phyloP scores from a whole-genome alignment of 2,113 vertebrate genomes.

The Aegotheles bennettii region DNA sequence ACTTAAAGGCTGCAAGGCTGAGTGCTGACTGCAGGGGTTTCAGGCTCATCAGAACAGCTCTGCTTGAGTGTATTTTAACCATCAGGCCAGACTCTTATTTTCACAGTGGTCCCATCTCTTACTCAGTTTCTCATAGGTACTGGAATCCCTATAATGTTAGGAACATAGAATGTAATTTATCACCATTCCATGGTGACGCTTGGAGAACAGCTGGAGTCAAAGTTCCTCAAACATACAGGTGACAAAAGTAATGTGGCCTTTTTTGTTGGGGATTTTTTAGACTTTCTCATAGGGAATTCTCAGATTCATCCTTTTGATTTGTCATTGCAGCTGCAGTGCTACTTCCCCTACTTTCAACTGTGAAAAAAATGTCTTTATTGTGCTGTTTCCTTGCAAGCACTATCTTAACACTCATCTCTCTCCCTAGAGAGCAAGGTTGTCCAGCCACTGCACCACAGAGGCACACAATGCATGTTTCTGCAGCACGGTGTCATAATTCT shows the following conservation, averaged over 20 bases:
- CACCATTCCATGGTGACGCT: not conserved
- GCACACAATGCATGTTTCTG: accelerated
- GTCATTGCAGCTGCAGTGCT: not conserved
- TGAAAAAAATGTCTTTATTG: not conserved
- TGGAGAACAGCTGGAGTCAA: not conserved
- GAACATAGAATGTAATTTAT: not conserved
- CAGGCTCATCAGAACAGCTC: not conserved
- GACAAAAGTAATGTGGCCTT: not conserved
- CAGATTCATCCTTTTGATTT: not conserved
- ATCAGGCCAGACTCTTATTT: not conserved
- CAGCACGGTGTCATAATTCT: not conserved
- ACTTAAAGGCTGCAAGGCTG: not conserved
- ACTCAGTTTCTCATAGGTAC: not conserved
- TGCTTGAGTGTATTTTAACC: not conserved
- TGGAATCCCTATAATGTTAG: not conserved
- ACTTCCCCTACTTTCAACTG: not conserved
- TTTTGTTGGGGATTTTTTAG: not conserved
- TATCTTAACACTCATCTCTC: not conserved
- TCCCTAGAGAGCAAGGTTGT: not conserved
- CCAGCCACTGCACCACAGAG: not conserved
- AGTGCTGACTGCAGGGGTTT: not conserved
- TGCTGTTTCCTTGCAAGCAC: not conserved
- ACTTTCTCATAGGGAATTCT: not conserved
- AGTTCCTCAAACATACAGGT: not conserved
- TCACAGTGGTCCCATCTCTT: not conserved